Conservation (phyloP, 2,113 vertebrate species). For the Protobothrops flavoviridis region DNA sequence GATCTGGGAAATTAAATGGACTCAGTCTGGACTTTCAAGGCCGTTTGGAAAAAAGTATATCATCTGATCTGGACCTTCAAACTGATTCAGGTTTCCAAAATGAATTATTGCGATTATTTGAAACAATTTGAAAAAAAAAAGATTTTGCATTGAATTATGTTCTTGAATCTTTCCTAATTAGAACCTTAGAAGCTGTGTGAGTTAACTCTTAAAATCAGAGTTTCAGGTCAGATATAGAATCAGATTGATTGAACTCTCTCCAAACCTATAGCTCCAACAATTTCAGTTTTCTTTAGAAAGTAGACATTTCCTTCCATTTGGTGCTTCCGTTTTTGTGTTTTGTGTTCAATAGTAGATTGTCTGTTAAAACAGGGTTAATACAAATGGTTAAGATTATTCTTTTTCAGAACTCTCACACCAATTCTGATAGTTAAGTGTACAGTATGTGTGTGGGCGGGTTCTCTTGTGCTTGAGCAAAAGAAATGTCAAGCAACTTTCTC, state of each 20-base stretch:
- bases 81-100: background rate
- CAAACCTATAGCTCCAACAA: background rate
- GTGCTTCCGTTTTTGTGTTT: background rate
- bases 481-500: background rate
- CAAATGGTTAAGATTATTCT: background rate
- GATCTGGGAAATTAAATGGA: background rate
- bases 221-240: background rate
- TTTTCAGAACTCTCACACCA: background rate
- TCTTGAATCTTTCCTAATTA: background rate
- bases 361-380: background rate
- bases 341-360: background rate
- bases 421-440: background rate
- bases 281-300: background rate
- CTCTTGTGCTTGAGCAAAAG: background rate
- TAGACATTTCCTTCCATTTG: background rate
- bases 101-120: background rate
- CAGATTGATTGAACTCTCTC: background rate
- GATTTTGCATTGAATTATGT: background rate
- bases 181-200: background rate
- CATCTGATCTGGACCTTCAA: background rate
- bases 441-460: background rate
- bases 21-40: background rate
- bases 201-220: background rate
- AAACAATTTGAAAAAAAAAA: background rate
- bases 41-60: background rate